Evolutionary conservation across 2,797 vertebrate genomes (phyloP).

Genomic region (Cirrhinus mrigala): DNA sequence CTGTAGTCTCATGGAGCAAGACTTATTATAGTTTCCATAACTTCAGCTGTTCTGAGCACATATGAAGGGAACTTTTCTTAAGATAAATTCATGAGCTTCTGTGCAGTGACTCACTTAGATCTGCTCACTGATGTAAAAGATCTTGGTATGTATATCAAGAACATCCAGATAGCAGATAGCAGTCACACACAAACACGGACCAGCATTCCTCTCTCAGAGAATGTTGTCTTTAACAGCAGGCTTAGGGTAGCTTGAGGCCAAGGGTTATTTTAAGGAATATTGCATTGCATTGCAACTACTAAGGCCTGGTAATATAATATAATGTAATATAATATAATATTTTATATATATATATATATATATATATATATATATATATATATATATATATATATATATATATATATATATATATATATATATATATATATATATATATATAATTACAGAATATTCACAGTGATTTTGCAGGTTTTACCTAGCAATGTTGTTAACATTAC

Average conservation of each 20-base stretch:
- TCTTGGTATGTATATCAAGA: background rate
- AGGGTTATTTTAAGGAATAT: background rate
- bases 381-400: too few species aligned
- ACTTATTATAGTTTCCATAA: background rate
- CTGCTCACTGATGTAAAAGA: background rate
- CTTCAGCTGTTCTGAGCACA: background rate
- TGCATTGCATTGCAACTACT: too few species aligned
- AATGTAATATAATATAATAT: too few species aligned
- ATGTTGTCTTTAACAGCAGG: background rate
- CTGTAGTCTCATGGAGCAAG: background rate
- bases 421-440: too few species aligned
- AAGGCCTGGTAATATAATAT: too few species aligned
- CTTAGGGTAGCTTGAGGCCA: background rate
- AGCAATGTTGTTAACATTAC: background rate
- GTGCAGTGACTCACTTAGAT: background rate
- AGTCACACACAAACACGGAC: background rate
- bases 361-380: too few species aligned
- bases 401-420: too few species aligned
- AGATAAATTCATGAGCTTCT: background rate
- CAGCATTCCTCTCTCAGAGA: background rate
- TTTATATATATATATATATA: too few species aligned
- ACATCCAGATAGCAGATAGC: background rate
- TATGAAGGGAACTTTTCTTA: background rate
- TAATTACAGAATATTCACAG: background rate
- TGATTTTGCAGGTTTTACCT: background rate